Percentiles rank a stretch among this genome's conserved stretches.
Conservation (phyloP, 2,888 invertebrate genomes). For the Aspidiotus destructor region DNA sequence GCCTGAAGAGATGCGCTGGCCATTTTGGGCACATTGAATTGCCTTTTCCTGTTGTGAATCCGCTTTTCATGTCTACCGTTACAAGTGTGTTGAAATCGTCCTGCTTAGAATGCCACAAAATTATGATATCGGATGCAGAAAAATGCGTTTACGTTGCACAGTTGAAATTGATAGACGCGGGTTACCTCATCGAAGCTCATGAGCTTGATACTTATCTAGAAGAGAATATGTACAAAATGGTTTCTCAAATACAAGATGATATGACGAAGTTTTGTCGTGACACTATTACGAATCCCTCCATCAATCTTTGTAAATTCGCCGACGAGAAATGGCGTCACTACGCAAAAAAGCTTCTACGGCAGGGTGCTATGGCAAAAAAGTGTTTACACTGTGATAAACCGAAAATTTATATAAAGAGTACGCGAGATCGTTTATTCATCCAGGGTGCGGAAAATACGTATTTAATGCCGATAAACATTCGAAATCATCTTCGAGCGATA, state of each 20-base stretch:
- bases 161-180: slow-evolving; percentile 60
- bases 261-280: background rate
- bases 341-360: slow-evolving; percentile 1
- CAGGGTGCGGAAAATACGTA: slow-evolving; percentile 41
- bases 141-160: slow-evolving; percentile 57
- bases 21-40: slow-evolving; percentile 92
- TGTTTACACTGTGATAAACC: slow-evolving; percentile 50
- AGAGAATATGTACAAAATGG: background rate
- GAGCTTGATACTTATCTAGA: slow-evolving; percentile 46
- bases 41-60: slow-evolving; percentile 80
- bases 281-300: background rate
- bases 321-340: slow-evolving; percentile 15
- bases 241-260: background rate
- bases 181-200: slow-evolving; percentile 61
- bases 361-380: background rate
- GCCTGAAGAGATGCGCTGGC: slow-evolving; percentile 64
- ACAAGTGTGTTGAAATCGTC: slow-evolving; percentile 56
- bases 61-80: slow-evolving; percentile 69
- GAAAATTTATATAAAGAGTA: slow-evolving; percentile 49
- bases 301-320: slow-evolving; percentile 14
- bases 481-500: slow-evolving; percentile 58
- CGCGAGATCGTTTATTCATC: slow-evolving; percentile 53
- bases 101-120: slow-evolving; percentile 59
- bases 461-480: slow-evolving; percentile 55
- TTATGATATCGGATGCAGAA: slow-evolving; percentile 55